Evolutionary conservation across 2,888 invertebrate genomes (phyloP), one percentile per base, ranked within the genome.

Genomic region (Hydropsyche betteni): DNA sequence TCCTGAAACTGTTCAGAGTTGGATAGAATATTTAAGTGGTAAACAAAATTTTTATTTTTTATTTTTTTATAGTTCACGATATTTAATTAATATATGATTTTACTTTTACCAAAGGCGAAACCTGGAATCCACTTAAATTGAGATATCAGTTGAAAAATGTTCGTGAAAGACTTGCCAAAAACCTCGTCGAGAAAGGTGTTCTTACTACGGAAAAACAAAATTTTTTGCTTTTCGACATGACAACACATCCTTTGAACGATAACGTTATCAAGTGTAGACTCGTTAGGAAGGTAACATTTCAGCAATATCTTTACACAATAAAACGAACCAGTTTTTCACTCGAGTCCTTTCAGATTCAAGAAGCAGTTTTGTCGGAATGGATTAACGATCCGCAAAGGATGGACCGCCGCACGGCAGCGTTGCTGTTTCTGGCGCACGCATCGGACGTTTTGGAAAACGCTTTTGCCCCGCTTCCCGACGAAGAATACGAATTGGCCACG

Each of bases 21-120:
- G 99, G 99, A 97, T 99, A 85, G 99, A 99, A 89, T 99, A 99
- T 87, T 90, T 99, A 70, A 98, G 98, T 88, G 99, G 97, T 96
- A 84, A 84, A 89, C 86, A 24, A 1, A 24, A 24, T 24, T 6
- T 24, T 6, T 24, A 53, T 6, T n/a, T 53, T 53, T 12, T 53
- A 1, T 53, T 53, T n/a, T 6, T 6, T 53, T 53, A 5, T 14
- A 53, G 1, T n/a, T 53, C 4, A 51, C 3, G 2, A 10, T 12
- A 12, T 12, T 51, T 51, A 51, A 0, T 2, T 24, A 69, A 75
- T 69, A 44, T 52, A 5, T 44, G 14, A 52, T 69, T 68, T 70
- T n/a, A 50, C 14, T 52, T 53, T 36, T 44, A 75, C 85, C 86
- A 76, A 83, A 95, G 98, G 98, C 81, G 99, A 99, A 89, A 99